Conservation (phyloP, 1,140 invertebrate genomes). For the Bicyclus anynana region DNA sequence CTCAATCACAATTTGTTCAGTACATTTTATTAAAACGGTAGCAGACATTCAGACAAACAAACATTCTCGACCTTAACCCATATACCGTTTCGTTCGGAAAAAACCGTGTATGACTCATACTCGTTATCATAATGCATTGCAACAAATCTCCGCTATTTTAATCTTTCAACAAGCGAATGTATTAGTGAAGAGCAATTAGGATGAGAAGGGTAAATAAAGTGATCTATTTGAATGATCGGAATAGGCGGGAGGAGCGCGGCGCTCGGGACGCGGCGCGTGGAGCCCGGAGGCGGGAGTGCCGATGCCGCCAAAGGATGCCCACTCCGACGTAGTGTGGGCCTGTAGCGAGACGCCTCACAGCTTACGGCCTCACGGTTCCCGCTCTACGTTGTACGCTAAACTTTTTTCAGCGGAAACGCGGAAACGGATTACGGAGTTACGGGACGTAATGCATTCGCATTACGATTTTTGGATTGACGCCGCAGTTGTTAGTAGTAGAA, state of each 20-base stretch:
- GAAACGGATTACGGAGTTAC: conserved; percentile 17
- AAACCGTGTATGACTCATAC: neutral
- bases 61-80: too few species aligned
- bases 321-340: conserved; percentile 47
- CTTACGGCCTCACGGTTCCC: conserved; percentile 24
- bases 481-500: neutral
- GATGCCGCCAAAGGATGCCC: conserved; percentile 45
- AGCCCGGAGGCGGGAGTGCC: conserved; percentile 41
- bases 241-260: conserved; percentile 34
- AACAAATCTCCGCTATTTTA: conserved; percentile 12
- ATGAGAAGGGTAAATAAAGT: conserved; percentile 35
- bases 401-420: conserved; percentile 21
- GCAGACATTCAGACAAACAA: too few species aligned
- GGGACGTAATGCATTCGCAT: conserved; percentile 21
- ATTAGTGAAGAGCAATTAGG: conserved; percentile 26
- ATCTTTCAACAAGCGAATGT: conserved; percentile 20
- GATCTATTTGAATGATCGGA: conserved; percentile 32
- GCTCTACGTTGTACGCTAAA: conserved; percentile 17
- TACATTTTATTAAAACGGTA: too few species aligned
- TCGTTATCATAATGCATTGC: neutral
- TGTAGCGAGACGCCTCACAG: conserved; percentile 47
- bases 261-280: conserved; percentile 37
- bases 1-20: too few species aligned
- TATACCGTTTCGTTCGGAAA: neutral
- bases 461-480: conserved; percentile 16